Evolutionary conservation across 2,888 invertebrate genomes (phyloP), one percentile per base, ranked within the genome.

Genomic region (Tetheella fluctuosa): DNA sequence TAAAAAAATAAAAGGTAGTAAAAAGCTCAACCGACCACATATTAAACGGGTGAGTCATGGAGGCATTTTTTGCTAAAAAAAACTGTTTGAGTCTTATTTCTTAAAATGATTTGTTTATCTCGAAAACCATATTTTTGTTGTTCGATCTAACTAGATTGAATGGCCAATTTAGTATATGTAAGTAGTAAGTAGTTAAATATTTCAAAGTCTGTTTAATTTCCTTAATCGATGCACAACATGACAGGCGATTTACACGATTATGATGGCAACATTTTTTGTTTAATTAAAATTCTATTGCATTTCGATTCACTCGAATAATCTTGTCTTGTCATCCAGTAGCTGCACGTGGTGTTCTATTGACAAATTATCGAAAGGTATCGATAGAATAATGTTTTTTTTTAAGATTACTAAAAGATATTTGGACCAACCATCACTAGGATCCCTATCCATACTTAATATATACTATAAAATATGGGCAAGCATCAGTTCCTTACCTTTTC

Each of bases 181-280:
- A n/a, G n/a, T 25, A 25, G 2, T 30, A 10, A 7, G 30, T 34
- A 34, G 34, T 34, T 34, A 34, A 34, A 34, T 34, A 13, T 13
- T 13, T 13, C 30, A 30, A 30, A 10, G 10, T 34, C 10, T 2
- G 10, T 39, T 15, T 52, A 23, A 52, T 52, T 10, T 23, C 20
- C 23, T 23, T 23, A 20, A 13, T 23, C 12, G 1, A 8, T 12
- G 23, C 5, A 6, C 5, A 52, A 52, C 52, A n/a, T 53, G 28
- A 53, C 28, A 25, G 23, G 7, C 53, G n/a, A 28, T 25, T 53
- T 23, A 13, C 25, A 15, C 25, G 23, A 53, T 53, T 28, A 53
- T 25, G 53, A 7, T 28, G n/a, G 48, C 48, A 20, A 48, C 15
- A 53, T 53, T 53, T 53, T 53, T 53, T 20, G 7, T 53, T 25